A percentile compares a stretch with the other conserved stretches of the same genome.
phyloP scores from a whole-genome alignment of 2,797 vertebrate genomes.

The Crenuchus spilurus region DNA sequence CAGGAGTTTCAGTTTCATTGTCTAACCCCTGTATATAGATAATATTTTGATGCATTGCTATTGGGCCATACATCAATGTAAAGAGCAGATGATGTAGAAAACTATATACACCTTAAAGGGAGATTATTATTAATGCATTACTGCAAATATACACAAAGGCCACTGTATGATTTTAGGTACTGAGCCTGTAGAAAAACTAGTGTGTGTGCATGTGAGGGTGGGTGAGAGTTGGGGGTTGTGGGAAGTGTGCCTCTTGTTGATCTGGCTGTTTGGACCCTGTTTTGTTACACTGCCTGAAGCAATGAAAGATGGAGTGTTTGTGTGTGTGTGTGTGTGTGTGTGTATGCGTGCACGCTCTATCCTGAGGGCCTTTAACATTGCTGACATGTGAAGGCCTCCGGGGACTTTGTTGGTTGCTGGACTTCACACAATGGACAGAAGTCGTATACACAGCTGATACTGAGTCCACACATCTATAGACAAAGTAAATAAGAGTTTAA shows the following conservation, averaged over 20 bases:
- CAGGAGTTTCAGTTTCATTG: no score
- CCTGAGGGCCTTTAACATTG: conserved; percentile 40
- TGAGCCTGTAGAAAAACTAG: not conserved
- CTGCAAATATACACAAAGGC: no score
- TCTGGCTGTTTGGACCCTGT: conserved; percentile 63
- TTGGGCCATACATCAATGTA: no score
- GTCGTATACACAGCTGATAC: conserved; percentile 75
- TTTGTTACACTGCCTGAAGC: conserved; percentile 44
- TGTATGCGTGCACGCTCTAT: conserved; percentile 21
- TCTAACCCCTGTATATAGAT: no score
- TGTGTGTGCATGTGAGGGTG: not conserved
- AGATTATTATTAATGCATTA: no score
- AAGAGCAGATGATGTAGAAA: no score
- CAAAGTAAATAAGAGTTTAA: conserved; percentile 69
- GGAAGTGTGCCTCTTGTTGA: conserved; percentile 39
- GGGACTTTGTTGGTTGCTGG: conserved; percentile 59
- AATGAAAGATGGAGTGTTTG: conserved; percentile 22
- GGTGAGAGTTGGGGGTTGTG: conserved; percentile 55
- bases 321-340: conserved; percentile 35
- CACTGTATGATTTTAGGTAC: not conserved
- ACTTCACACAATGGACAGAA: conserved; percentile 69
- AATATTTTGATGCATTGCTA: no score
- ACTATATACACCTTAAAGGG: no score
- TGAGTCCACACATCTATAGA: conserved; percentile 73
- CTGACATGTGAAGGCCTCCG: conserved; percentile 53